phyloP scores from a whole-genome alignment of 2,797 vertebrate genomes.

The Vireo griseus region DNA sequence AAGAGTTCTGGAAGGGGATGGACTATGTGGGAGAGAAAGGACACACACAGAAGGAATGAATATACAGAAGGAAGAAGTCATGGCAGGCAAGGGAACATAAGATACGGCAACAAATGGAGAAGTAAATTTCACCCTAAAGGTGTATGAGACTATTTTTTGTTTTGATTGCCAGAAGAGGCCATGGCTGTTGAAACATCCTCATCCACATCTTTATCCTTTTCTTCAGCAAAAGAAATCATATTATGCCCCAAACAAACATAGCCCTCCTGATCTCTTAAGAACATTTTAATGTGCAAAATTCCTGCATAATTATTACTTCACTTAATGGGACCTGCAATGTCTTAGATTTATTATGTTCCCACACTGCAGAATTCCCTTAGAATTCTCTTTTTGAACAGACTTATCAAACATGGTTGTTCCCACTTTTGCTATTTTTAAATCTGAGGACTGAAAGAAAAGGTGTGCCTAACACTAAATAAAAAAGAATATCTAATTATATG shows the following conservation, averaged over 20 bases:
- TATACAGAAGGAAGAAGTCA: not conserved
- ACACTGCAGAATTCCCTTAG: not conserved
- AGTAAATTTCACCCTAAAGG: not conserved
- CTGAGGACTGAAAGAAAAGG: not conserved
- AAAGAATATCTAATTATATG: not conserved
- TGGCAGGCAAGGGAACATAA: not conserved
- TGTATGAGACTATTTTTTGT: not conserved
- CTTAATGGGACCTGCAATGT: not conserved
- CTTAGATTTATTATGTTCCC: not conserved
- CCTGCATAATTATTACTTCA: not conserved
- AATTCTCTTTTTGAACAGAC: not conserved
- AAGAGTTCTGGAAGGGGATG: not conserved
- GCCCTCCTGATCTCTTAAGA: not conserved
- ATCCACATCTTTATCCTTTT: not conserved
- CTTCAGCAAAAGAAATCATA: not conserved
- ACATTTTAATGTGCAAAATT: not conserved
- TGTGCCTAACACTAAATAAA: not conserved
- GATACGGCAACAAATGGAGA: not conserved
- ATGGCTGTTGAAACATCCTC: not conserved
- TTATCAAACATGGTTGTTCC: not conserved
- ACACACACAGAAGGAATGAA: not conserved
- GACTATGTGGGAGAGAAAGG: not conserved
- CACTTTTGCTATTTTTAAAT: not conserved
- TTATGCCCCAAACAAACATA: not conserved
- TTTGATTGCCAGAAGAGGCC: not conserved